These are phyloP conservation scores for Leptopilina clavipes DNA, from an alignment of 1,140 invertebrate genomes.

Conservation along the genomic window DNA sequence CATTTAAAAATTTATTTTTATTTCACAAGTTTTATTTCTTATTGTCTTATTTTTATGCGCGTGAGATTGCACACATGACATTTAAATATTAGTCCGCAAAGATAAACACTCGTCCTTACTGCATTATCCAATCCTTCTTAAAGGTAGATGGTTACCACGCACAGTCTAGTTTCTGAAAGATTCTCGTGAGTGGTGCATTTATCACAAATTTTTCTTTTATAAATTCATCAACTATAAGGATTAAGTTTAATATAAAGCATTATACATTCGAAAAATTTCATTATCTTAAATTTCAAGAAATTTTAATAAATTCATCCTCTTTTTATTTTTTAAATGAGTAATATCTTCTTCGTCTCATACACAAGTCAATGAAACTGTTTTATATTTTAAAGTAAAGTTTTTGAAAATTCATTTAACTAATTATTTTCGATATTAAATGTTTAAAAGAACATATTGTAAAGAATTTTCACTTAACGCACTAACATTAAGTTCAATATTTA, in stretches of 20 bases:
- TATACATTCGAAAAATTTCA: too few species aligned
- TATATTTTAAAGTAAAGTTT: neutral
- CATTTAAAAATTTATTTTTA: neutral
- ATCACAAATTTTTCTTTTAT: neutral
- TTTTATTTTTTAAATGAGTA: too few species aligned
- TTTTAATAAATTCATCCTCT: too few species aligned
- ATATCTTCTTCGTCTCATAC: too few species aligned
- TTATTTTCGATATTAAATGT: too few species aligned
- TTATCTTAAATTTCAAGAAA: too few species aligned
- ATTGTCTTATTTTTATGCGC: neutral
- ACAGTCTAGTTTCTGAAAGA: neutral
- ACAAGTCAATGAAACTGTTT: too few species aligned
- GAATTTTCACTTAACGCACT: too few species aligned
- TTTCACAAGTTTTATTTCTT: neutral
- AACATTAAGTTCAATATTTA: too few species aligned
- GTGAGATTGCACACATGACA: constrained; percentile 1
- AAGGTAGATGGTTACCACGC: neutral
- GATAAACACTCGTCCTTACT: neutral
- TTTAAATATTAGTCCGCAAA: neutral
- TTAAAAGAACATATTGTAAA: too few species aligned
- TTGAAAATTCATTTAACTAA: too few species aligned
- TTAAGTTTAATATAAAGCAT: too few species aligned
- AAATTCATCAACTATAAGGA: neutral
- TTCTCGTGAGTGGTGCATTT: neutral
- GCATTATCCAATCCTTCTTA: neutral